Conservation (phyloP, 2,113 vertebrate genomes). For the Muntiacus reevesi region DNA sequence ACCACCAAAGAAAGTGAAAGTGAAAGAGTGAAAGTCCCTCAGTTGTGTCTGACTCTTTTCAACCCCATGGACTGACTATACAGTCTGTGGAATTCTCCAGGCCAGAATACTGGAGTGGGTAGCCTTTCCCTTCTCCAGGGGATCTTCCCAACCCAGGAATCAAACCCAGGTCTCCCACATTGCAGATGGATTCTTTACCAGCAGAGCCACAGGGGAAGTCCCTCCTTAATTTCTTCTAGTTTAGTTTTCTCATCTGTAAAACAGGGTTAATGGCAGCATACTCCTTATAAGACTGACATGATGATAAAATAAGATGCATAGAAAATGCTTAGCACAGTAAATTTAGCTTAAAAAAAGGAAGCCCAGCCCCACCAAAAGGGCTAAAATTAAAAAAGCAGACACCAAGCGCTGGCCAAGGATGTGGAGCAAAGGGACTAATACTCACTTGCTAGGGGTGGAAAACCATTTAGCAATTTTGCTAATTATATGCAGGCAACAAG, state of each 20-base stretch:
- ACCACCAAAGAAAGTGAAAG: neutral
- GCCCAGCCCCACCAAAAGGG: neutral
- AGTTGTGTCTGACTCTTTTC: neutral
- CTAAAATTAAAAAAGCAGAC: neutral
- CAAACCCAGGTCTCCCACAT: neutral
- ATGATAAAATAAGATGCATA: neutral
- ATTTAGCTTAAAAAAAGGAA: neutral
- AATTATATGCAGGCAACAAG: neutral
- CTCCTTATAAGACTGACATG: neutral
- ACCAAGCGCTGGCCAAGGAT: neutral
- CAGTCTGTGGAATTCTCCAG: too few species aligned
- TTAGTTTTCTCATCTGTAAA: conserved; percentile 2
- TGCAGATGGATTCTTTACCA: neutral
- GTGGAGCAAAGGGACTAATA: neutral
- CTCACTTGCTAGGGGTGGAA: neutral
- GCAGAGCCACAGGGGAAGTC: neutral
- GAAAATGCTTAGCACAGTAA: neutral
- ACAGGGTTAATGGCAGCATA: neutral
- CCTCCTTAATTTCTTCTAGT: neutral
- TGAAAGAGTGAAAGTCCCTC: neutral
- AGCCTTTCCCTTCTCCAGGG: too few species aligned
- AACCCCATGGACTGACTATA: neutral
- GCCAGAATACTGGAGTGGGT: too few species aligned
- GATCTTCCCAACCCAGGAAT: neutral
- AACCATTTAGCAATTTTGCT: neutral